Percentiles rank a stretch among this genome's conserved stretches.
These are phyloP conservation scores for Eurystomus glaucurus DNA, from an alignment of 2,797 vertebrate species.

Conservation along the genomic window DNA sequence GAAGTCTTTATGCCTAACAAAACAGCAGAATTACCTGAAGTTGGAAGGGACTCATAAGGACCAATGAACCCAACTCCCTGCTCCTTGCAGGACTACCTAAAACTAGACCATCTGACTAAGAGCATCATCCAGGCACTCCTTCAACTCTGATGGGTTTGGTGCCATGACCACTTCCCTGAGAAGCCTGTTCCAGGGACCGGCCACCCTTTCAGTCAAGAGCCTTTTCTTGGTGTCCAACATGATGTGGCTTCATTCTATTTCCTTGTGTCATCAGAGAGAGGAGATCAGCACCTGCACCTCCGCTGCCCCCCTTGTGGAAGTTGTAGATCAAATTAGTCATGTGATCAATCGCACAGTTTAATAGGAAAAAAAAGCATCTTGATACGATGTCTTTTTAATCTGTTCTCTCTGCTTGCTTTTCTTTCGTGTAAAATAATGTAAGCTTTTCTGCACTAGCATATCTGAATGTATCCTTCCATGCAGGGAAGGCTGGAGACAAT, in stretches of 20 bases:
- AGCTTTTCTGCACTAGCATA: background rate
- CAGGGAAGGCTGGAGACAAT: background rate
- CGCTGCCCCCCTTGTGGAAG: background rate
- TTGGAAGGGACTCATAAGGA: background rate
- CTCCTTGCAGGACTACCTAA: background rate
- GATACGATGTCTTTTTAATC: background rate
- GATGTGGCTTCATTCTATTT: background rate
- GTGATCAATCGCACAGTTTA: background rate
- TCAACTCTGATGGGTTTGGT: background rate
- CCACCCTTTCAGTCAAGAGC: background rate
- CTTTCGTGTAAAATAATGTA: background rate
- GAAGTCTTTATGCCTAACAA: background rate
- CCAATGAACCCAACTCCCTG: background rate
- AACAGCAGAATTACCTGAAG: background rate
- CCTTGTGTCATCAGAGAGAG: fast-evolving
- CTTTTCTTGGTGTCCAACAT: background rate
- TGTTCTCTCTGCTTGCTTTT: background rate
- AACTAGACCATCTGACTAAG: background rate
- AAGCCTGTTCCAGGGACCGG: background rate
- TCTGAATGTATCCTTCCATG: background rate
- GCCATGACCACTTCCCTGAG: background rate
- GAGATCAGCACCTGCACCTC: background rate
- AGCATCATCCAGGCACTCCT: background rate
- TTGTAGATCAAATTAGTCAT: background rate
- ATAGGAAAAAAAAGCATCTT: background rate